Evolutionary conservation across 2,888 invertebrate species (phyloP), one percentile per base, ranked within the genome.

Genomic region (Drosophila nr. fundita): DNA sequence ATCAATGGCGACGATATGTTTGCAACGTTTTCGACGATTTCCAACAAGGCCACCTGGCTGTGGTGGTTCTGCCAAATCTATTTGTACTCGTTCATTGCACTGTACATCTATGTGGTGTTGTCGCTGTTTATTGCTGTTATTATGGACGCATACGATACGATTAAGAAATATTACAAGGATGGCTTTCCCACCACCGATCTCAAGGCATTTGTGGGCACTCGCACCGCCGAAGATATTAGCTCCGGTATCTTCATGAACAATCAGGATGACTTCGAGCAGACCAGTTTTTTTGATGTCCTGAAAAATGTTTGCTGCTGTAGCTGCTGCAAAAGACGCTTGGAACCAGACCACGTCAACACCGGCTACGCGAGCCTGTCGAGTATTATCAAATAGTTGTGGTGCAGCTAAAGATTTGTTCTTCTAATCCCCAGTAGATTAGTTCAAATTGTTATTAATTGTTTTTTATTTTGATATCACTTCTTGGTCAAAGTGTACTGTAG

Each of bases 1-100:
- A 97, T 99, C 77, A 99, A 99, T 89, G 99, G 99, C 48, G 99
- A 99, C 92, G 99, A 99, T 92, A 99, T 99, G 98, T 99, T 98
- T 93, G 99, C 99, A 1, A 99, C 99, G 1, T 99, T 99, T 93
- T 97, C 98, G 0, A 98, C 98, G 27, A 97, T 98, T 94, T 96
- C 97, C 0, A 95, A 95, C 71, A 97, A 97, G 92, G 97, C 97
- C n/a, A 94, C 94, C 27, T 95, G 97, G 95, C 94, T 98, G 2
- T 98, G 98, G 98, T 98, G 97, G 96, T 99, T 98, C 93, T 97
- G 97, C 87, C 95, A 99, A 63, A 94, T 99, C 48, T 99, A 99
- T 94, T 94, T 99, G 76, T 99, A 99, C 93, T 95, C 96, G 0
- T 99, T 99, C 93, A 98, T 99, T 90, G 97, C 97, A 76, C 94